Base-by-base conservation (phyloP, 2,113 vertebrate species). In the Lethenteron camtschaticum region DNA sequence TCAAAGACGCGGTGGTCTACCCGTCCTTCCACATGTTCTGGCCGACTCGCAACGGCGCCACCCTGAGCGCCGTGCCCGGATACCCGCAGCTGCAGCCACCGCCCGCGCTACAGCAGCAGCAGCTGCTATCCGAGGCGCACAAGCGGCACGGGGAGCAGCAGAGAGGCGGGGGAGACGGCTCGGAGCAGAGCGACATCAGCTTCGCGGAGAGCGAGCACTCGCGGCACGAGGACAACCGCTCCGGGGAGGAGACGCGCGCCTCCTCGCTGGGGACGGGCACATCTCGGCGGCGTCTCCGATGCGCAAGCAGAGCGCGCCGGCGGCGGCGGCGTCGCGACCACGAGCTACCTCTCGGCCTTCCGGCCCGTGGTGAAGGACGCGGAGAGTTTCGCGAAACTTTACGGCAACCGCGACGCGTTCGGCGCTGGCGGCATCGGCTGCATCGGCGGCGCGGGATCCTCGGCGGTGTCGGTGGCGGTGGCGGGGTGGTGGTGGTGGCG, bases 351-450 rank as follows among this genome's bases (percentile, higher is more conserved):
- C 24, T 96, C 90, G 1, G 90, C 90, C 68, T 96, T 96, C 79
- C 84, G 87, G 11, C 90, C 90, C 0, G 90, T 96, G 16, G 85
- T 91, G 69, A 92, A 90, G 73, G 90, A 95, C 75, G 79, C 85
- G 0, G 90, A 95, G 78, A 89, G 82, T 75, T 90, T 96, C 70
- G 90, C 88, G 72, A 96, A 96, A 74, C 85, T 96, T 9, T 96
- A 96, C 68, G 87, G 86, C 1, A 88, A 81, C 79, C 76, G 88
- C 56, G 89, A 90, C 57, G 75, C 81, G 55, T 88, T 82, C 68
- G 73, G 79, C 2, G 60, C 14, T 41, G 41, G 41, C 41, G 41
- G 41, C 41, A 41, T 41, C 41, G 41, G 41, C 41, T 41, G 41
- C 41, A 41, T 41, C 41, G 41, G 41, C 41, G 41, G 41, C 41